Evolutionary conservation across 1,140 invertebrate genomes (phyloP), one percentile per base, ranked within the genome.

Genomic region (Leucophenga varia): DNA sequence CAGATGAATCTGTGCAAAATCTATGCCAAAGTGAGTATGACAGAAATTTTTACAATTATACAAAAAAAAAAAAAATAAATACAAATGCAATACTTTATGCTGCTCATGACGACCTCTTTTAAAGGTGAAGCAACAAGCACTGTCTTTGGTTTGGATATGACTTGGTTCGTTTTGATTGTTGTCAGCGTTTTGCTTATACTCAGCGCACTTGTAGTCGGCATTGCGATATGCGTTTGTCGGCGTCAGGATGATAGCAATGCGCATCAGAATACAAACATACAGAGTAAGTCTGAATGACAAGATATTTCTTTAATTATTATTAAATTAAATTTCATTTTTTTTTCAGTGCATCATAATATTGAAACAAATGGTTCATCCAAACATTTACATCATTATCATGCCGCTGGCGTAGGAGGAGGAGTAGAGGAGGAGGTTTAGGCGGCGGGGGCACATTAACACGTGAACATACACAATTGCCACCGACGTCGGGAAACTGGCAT

Each of bases 401-500:
- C 7, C 12, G 25, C 25, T 30, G 75, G 75, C n/a, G n/a, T n/a
- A n/a, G n/a, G n/a, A n/a, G n/a, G n/a, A n/a, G n/a, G n/a, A n/a
- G n/a, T n/a, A n/a, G n/a, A n/a, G 63, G 55, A 36, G 45, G 52
- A n/a, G 49, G 60, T 45, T 59, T 63, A 36, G 57, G 60, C 55
- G 51, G 56, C 39, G 58, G 67, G 61, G 79, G 70, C 59, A 77
- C 71, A 43, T 61, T 74, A 46, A 60, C 76, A 64, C 59, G 76
- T 64, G 61, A 76, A 55, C 67, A 71, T 34, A 74, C 75, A 60
- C 65, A 76, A 61, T 61, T 75, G 68, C 70, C 77, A 45, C 55
- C 77, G 59, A 74, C 70, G 61, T 86, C 88, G 89, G 89, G 89
- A 92, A 92, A 93, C 89, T 90, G 86, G 89, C 84, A 83, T 85